Conservation (phyloP, 2,888 invertebrate species). For the Nyleta sp. region DNA sequence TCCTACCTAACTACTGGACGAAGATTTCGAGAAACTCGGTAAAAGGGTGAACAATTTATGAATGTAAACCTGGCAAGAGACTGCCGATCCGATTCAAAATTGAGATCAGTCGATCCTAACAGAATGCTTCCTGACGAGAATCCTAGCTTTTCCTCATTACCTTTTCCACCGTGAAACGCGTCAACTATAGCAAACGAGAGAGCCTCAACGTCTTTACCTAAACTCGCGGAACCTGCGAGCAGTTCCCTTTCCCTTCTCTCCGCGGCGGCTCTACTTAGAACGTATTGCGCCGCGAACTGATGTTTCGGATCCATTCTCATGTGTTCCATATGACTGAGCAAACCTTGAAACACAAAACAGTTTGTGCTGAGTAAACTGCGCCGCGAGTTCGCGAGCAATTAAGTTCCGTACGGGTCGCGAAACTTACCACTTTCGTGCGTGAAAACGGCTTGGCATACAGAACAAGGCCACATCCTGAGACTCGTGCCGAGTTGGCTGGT, state of each 20-base stretch:
- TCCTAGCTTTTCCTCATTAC: conserved; percentile 13
- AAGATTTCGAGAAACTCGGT: background rate
- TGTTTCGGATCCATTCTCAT: conserved; percentile 99
- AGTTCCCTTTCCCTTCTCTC: conserved; percentile 93
- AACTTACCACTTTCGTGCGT: conserved; percentile 95
- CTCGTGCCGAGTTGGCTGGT: conserved; percentile 93
- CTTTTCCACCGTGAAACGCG: conserved; percentile 15
- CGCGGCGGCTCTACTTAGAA: conserved; percentile 94
- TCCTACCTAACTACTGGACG: background rate
- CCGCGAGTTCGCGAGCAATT: conserved; percentile 14
- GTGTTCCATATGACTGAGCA: conserved; percentile 97
- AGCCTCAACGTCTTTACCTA: conserved; percentile 71
- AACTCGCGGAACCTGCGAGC: conserved; percentile 83
- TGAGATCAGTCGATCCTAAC: conserved; percentile 32
- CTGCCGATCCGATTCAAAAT: conserved; percentile 4
- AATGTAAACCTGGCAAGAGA: too few relatives aligned
- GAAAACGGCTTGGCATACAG: conserved; percentile 97
- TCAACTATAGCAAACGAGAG: conserved; percentile 18
- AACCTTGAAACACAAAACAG: conserved; percentile 84
- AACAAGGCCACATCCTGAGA: conserved; percentile 97
- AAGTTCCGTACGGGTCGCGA: conserved; percentile 19
- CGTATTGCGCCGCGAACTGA: conserved; percentile 97
- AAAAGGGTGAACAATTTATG: too few relatives aligned
- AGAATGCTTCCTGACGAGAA: background rate
- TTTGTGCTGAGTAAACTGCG: conserved; percentile 35